phyloP scores from a whole-genome alignment of 2,113 vertebrate genomes.

The Oncorhynchus gorbuscha region DNA sequence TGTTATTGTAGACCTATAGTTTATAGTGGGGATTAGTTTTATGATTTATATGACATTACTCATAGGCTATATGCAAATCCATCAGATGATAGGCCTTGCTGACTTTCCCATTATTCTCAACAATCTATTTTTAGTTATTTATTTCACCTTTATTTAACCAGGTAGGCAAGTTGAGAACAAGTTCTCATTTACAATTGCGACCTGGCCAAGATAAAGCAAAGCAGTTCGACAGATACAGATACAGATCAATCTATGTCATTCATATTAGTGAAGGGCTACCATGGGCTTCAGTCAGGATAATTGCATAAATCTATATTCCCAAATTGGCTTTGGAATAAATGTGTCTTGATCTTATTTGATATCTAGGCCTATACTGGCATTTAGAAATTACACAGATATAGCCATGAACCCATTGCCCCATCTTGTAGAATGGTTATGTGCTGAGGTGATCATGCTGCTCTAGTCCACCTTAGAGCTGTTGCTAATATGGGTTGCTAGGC shows the following conservation, averaged over 20 bases:
- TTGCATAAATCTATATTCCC: neutral
- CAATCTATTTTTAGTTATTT: neutral
- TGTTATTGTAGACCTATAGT: neutral
- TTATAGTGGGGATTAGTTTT: neutral
- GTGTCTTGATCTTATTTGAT: neutral
- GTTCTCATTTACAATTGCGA: too few species aligned
- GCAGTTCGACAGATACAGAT: too few species aligned
- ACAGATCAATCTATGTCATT: neutral
- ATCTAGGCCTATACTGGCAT: neutral
- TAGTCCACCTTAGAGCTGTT: conserved; percentile 12
- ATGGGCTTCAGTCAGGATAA: neutral
- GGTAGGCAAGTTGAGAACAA: too few species aligned
- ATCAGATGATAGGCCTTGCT: neutral
- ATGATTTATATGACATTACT: neutral
- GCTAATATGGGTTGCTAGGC: conserved; percentile 40
- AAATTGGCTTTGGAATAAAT: neutral
- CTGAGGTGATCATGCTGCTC: conserved; percentile 1
- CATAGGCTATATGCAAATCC: too few species aligned
- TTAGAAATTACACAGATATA: neutral
- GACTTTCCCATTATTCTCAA: neutral
- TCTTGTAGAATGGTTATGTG: conserved; percentile 3
- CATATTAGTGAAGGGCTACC: neutral
- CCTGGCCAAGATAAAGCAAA: too few species aligned
- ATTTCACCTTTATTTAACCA: too few species aligned
- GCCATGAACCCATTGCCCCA: neutral